A percentile compares a stretch with the other conserved stretches of the same genome.
Evolutionary conservation across 2,888 invertebrate genomes (phyloP).

Genomic region (Spodoptera exigua): DNA sequence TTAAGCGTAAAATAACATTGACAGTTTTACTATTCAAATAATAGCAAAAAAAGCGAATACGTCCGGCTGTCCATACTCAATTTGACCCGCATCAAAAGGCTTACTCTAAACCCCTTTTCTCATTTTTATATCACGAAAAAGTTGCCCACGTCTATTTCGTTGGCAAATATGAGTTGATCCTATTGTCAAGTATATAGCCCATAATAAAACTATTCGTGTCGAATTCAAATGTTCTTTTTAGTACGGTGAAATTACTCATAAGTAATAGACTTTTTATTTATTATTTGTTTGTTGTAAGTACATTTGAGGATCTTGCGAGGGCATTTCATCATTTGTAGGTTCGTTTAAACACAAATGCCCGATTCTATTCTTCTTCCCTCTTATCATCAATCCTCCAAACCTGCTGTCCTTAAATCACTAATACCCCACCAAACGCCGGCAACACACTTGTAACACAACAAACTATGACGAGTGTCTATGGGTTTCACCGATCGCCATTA

Average conservation of each 20-base stretch:
- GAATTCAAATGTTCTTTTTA: slow-evolving; percentile 52
- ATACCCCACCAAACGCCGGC: too few relatives aligned
- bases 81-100: slow-evolving; percentile 88
- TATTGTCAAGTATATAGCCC: slow-evolving; percentile 58
- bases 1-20: slow-evolving; percentile 77
- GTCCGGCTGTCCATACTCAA: slow-evolving; percentile 85
- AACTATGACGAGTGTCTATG: too few relatives aligned
- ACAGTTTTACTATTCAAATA: slow-evolving; percentile 87
- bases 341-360: too few relatives aligned
- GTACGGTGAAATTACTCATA: slow-evolving; percentile 30
- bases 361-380: too few relatives aligned
- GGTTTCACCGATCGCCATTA: too few relatives aligned
- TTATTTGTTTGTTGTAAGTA: not conserved
- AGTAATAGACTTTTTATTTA: not conserved
- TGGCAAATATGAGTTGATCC: slow-evolving; percentile 85
- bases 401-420: too few relatives aligned
- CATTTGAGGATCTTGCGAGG: not conserved
- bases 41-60: slow-evolving; percentile 85
- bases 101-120: slow-evolving; percentile 86
- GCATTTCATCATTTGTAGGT: too few relatives aligned
- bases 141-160: slow-evolving; percentile 84
- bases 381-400: too few relatives aligned
- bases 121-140: slow-evolving; percentile 85
- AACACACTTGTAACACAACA: too few relatives aligned
- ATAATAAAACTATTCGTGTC: slow-evolving; percentile 63